Evolutionary conservation across 2,888 invertebrate genomes (phyloP).

Genomic region (Leptinotarsa haldemani): DNA sequence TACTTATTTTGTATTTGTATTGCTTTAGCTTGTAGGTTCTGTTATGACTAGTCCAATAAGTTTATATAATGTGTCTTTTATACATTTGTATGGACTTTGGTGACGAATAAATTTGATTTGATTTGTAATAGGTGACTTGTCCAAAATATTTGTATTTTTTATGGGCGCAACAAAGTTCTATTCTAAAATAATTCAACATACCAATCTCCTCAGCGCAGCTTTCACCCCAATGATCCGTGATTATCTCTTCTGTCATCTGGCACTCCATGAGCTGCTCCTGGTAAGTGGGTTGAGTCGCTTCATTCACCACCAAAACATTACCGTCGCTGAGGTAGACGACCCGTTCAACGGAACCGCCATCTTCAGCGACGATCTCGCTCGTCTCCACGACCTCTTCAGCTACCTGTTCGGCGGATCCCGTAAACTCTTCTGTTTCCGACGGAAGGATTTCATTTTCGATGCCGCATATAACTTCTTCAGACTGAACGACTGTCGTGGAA

Average conservation of each 20-base stretch:
- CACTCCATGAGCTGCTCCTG: slow-evolving; percentile 68
- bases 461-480: slow-evolving; percentile 70
- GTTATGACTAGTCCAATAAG: too few species aligned
- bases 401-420: slow-evolving; percentile 58
- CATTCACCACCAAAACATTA: slow-evolving; percentile 63
- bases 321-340: slow-evolving; percentile 64
- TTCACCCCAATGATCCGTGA: slow-evolving; percentile 84
- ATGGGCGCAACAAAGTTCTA: too few species aligned
- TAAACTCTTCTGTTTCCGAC: slow-evolving; percentile 60
- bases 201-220: slow-evolving; percentile 71
- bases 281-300: slow-evolving; percentile 48
- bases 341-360: slow-evolving; percentile 31
- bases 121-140: too few species aligned
- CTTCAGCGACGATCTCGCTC: slow-evolving; percentile 39
- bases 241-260: slow-evolving; percentile 81
- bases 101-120: too few species aligned
- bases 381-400: slow-evolving; percentile 44
- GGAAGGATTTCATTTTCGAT: slow-evolving; percentile 66
- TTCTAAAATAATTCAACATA: slow-evolving; percentile 22
- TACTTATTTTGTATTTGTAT: too few species aligned
- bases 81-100: too few species aligned
- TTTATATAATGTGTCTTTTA: too few species aligned
- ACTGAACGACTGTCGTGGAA: slow-evolving; percentile 61
- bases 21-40: too few species aligned
- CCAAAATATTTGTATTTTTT: too few species aligned